Evolutionary conservation across 1,140 invertebrate species (phyloP), one percentile per base, ranked within the genome.

Genomic region (Drosophila nannoptera): DNA sequence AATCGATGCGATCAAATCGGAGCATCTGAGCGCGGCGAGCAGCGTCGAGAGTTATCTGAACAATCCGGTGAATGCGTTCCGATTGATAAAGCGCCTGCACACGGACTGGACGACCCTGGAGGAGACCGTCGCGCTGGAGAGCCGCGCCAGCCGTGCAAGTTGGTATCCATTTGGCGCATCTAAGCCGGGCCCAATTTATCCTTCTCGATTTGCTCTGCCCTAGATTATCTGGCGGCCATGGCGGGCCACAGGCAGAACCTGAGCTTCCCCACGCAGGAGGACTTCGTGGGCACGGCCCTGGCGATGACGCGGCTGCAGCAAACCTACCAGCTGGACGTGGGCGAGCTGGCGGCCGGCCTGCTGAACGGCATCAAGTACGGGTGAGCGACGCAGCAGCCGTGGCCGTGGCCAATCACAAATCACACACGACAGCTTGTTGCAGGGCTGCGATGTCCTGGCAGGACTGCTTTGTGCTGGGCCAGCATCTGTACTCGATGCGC

Each of bases 381-480:
- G 95, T 96, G 90, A 89, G 88, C 60, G 32, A 7, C 36, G 4
- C 14, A 6, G 40, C 14, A 22, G 38, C 6, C 7, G 7, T 35
- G 32, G 66, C n/a, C 36, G 52, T 33, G 52, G 42, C 59, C 46
- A 46, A 45, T 33, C 56, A 61, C 43, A 55, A 60, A 67, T 64
- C 55, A 71, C 14, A 42, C 53, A 29, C 8, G 50, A 65, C 45
- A 56, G 61, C 35, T 58, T 7, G 9, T 35, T 71, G n/a, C 65
- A 92, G 92, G 70, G 87, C 91, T 0, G 90, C 92, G 61, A 92
- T 95, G 92, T 89, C 91, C 91, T 96, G 96, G 33, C 93, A 94
- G 63, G 98, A 99, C 87, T 99, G 98, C 88, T 99, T 97, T 91
- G 97, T 99, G 90, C 92, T 99, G 7, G 98, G 97, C n/a, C 92